Base-by-base conservation (phyloP, 2,113 vertebrate genomes). In the Motacilla tschutschensis region DNA sequence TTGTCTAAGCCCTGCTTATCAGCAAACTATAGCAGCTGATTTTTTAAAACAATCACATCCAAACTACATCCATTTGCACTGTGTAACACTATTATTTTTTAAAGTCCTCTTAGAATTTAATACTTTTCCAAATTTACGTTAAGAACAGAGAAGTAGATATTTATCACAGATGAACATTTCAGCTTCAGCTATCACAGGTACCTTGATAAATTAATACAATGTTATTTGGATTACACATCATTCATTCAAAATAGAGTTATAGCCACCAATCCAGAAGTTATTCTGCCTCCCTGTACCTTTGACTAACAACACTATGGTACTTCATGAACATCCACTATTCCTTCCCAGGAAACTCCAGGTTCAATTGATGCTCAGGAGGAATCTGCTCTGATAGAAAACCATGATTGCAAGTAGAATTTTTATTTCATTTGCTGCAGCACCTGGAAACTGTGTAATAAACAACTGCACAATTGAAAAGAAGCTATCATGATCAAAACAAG, bases 381-480 rank as follows among this genome's bases (percentile, higher is more conserved):
- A 80, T 75, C 67, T 79, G 33, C 31, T 87, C 26, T 85, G 53
- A 87, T 77, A 63, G 77, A 76, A 93, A 92, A 83, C 31, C 40
- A 79, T 22, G 79, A 87, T 0, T 70, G 44, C 55, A 77, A 50
- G 60, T 14, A 79, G 76, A 85, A 85, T 89, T 87, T 93, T 79
- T 74, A 74, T 91, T 91, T 93, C 73, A 67, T 80, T 89, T 87
- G 40, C 79, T 85, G 48, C 60, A 92, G 69, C 48, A 93, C 48
- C 69, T 87, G 70, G 69, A 93, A 89, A 89, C 55, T 80, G 53
- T 60, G 66, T 71, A 89, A 93, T 90, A 93, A 93, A 79, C 63
- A 91, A 82, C 85, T 79, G 50, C 63, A 81, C 58, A 84, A 82
- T 50, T 87, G 79, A 88, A 94, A 90, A 92, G 78, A 90, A 65